Evolutionary conservation across 2,888 invertebrate species (phyloP).

Genomic region (Plagiodera versicolora): DNA sequence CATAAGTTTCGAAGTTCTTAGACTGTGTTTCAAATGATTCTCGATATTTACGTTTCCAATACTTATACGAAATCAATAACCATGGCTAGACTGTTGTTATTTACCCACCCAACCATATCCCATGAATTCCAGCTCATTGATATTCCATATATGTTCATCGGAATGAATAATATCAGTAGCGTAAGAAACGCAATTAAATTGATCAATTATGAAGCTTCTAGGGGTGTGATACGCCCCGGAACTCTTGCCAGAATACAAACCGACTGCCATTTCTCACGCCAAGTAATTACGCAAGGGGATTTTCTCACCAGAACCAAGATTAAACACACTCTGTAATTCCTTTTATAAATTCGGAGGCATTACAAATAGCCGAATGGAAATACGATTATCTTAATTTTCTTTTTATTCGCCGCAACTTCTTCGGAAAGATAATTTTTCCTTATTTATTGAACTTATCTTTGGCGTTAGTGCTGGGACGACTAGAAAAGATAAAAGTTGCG

Average conservation of each 20-base stretch:
- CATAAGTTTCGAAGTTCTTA: no score
- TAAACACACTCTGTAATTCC: slow-evolving; percentile 51
- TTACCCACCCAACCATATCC: neutral
- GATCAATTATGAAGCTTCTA: slow-evolving; percentile 41
- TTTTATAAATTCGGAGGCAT: slow-evolving; percentile 51
- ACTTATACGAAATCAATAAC: neutral
- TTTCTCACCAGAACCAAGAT: slow-evolving; percentile 51
- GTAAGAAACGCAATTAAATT: slow-evolving; percentile 45
- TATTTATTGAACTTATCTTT: slow-evolving; percentile 34
- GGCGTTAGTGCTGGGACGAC: slow-evolving; percentile 1
- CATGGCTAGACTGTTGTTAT: neutral
- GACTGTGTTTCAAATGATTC: no score
- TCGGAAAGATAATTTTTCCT: slow-evolving; percentile 46
- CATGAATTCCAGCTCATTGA: slow-evolving; percentile 19
- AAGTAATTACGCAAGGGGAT: slow-evolving; percentile 53
- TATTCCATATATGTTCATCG: slow-evolving; percentile 31
- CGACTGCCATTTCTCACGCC: slow-evolving; percentile 50
- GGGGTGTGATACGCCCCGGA: slow-evolving; percentile 32
- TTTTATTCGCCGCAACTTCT: slow-evolving; percentile 43
- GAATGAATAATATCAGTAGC: slow-evolving; percentile 35
- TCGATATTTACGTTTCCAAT: no score
- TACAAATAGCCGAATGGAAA: slow-evolving; percentile 53
- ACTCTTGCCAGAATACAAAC: slow-evolving; percentile 46
- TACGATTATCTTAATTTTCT: slow-evolving; percentile 55
- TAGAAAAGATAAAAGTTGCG: neutral